Base-by-base conservation (phyloP, 2,113 vertebrate species). In the Pangasianodon gigas region DNA sequence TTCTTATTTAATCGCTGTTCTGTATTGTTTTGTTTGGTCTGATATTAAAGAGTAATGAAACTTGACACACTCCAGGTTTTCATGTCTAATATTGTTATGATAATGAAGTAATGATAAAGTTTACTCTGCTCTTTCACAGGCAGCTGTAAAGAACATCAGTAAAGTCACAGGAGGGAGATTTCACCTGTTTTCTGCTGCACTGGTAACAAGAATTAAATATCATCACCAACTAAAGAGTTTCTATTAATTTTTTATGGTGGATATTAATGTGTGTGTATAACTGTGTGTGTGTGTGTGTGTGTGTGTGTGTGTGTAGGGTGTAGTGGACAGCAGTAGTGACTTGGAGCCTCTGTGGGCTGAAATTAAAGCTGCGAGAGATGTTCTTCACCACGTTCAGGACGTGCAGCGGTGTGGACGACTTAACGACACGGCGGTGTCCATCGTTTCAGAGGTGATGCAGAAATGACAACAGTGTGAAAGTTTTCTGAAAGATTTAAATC, bases 101-200 rank as follows among this genome's bases (percentile, higher is more conserved):
- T 75, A 21, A 75, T 74, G 19, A 75, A 71, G 32, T 37, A 71
- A 74, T 16, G 18, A 19, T 19, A 18, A 74, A 18, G 0, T 74
- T 41, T 46, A 3, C 9, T 44, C 19, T 51, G 54, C 11, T n/a
- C 71, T 79, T 85, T 48, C 87, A 81, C 84, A 96, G 97, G 93
- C 86, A 44, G 85, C 93, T 90, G 88, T 97, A 6, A 96, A 95
- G 93, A 94, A 90, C 67, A 81, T 97, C 4, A 94, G 95, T 6
- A 94, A 95, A 87, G 91, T 91, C 41, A 48, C 96, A 10, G 79
- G 92, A 14, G 96, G 96, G 13, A 79, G 62, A 90, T 96, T 96
- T 48, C 97, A 97, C 86, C 95, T 96, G 89, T 96, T 95, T 90
- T 96, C 92, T 67, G 92, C 93, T 24, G 88, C 65, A 1, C 93